phyloP scores from a whole-genome alignment of 2,113 vertebrate genomes.

The Odontophorus gujanensis region DNA sequence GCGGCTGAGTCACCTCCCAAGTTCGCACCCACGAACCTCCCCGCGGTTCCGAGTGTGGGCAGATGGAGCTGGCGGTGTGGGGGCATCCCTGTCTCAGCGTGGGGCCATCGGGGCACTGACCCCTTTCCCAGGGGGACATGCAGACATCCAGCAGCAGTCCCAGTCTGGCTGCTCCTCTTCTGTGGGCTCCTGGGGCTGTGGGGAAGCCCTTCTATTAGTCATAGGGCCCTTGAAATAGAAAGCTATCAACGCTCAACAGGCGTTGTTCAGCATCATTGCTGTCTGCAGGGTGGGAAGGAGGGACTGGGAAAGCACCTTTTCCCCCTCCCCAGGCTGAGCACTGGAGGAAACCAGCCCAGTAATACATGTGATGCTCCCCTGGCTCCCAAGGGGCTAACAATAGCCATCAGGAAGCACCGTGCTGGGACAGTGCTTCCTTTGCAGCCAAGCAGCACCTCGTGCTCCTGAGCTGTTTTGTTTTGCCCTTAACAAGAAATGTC shows the following conservation, averaged over 20 bases:
- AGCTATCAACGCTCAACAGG: not conserved
- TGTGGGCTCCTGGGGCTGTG: not conserved
- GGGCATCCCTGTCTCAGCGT: accelerated
- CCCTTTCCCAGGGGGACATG: not conserved
- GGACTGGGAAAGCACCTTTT: accelerated
- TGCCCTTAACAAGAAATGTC: not conserved
- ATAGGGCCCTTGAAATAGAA: constrained; percentile 46
- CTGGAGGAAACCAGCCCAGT: not conserved
- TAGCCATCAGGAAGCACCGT: not conserved
- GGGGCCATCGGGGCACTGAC: not conserved
- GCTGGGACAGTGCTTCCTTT: not conserved
- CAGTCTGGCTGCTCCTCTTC: not conserved
- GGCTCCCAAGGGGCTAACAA: not conserved
- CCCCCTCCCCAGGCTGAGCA: accelerated
- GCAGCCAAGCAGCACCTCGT: not conserved
- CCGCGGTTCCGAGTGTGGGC: not conserved
- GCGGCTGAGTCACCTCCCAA: constrained; percentile 58
- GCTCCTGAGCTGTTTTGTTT: not conserved
- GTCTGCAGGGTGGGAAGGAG: accelerated
- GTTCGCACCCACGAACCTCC: constrained; percentile 5
- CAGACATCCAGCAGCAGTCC: not conserved
- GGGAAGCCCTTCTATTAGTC: constrained; percentile 57
- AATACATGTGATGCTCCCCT: not conserved
- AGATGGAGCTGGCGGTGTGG: accelerated
- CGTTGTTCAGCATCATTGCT: not conserved